phyloP scores from a whole-genome alignment of 2,113 vertebrate genomes.

The Pogonocichla stellata region DNA sequence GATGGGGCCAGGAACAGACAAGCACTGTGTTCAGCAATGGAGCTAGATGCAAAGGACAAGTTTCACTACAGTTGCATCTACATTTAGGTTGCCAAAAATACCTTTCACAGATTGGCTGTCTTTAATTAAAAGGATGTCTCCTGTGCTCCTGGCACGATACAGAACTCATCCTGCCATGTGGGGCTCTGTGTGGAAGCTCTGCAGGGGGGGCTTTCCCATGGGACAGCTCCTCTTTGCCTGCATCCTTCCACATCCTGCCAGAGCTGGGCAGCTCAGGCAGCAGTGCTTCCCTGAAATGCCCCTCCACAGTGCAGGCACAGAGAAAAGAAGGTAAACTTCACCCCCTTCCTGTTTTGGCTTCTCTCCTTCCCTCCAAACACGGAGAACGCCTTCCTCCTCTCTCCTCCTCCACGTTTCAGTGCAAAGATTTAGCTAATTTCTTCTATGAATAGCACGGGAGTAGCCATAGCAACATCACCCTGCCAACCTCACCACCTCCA shows the following conservation, averaged over 20 bases:
- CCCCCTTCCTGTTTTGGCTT: constrained; percentile 49
- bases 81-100: constrained; percentile 57
- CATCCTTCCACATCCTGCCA: neutral
- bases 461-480: constrained; percentile 76
- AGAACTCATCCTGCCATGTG: neutral
- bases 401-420: constrained; percentile 68
- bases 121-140: constrained; percentile 58
- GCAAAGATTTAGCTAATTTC: constrained; percentile 72
- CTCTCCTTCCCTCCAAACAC: constrained; percentile 28
- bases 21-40: fast-evolving
- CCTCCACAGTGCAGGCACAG: neutral
- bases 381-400: constrained; percentile 37
- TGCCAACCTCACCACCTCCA: constrained; percentile 73
- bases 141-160: neutral
- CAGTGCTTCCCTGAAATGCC: neutral
- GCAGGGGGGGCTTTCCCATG: fast-evolving
- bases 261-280: neutral
- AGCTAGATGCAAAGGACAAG: neutral
- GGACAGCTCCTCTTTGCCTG: neutral
- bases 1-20: neutral
- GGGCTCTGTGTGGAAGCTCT: neutral
- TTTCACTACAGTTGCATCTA: constrained; percentile 46
- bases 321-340: constrained; percentile 25
- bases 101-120: constrained; percentile 29
- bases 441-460: constrained; percentile 68